Percentiles rank a stretch among this genome's conserved stretches.
phyloP scores from a whole-genome alignment of 2,888 invertebrate species.

The Apamea anceps region DNA sequence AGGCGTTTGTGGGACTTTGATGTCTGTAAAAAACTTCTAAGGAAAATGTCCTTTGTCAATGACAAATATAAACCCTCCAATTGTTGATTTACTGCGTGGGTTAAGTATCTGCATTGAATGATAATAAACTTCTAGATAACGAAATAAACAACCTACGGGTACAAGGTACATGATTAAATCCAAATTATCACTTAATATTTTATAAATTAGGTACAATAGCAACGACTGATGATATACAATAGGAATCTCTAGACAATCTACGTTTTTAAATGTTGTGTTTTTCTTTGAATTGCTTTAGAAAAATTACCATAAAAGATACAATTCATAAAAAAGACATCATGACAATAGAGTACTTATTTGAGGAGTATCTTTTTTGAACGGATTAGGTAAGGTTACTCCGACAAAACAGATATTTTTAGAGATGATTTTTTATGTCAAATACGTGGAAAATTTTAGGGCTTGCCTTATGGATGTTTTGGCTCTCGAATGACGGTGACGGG shows the following conservation, averaged over 20 bases:
- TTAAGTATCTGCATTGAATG: neutral
- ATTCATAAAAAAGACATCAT: neutral
- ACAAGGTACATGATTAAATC: neutral
- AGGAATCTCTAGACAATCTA: constrained; percentile 8
- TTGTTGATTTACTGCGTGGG: neutral
- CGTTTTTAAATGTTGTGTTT: too few species aligned
- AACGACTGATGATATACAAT: neutral
- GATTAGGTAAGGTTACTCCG: too few species aligned
- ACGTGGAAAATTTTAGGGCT: neutral
- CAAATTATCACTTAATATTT: neutral
- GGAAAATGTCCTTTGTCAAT: neutral
- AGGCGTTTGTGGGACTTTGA: too few species aligned
- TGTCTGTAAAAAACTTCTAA: neutral
- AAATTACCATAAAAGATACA: neutral
- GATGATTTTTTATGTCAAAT: neutral
- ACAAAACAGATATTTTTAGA: neutral
- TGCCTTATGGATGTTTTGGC: neutral
- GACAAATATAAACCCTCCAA: neutral
- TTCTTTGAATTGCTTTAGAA: neutral
- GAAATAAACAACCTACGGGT: neutral
- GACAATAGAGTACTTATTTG: constrained; percentile 3
- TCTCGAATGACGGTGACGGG: neutral
- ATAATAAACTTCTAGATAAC: neutral
- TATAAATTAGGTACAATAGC: neutral
- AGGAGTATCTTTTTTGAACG: neutral